Evolutionary conservation across 1,140 invertebrate genomes (phyloP).

Genomic region (Anoplolepis gracilipes): DNA sequence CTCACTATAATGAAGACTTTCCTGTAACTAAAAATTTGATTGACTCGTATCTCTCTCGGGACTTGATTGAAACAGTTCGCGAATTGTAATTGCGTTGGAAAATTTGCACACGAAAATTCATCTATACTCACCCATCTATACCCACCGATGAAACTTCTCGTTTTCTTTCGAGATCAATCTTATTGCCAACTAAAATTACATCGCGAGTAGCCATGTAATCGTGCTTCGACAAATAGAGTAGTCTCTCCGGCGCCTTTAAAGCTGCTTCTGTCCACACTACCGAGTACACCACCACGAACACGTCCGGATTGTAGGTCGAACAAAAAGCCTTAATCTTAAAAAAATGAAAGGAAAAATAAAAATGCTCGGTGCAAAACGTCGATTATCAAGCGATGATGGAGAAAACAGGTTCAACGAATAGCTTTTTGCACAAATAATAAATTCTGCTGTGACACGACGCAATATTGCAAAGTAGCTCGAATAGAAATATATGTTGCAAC

Average conservation of each 20-base stretch:
- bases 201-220: slow-evolving; percentile 88
- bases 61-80: neutral
- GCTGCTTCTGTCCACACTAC: slow-evolving; percentile 90
- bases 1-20: too few relatives aligned
- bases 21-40: neutral
- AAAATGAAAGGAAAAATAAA: neutral
- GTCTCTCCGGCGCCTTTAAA: slow-evolving; percentile 89
- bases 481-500: neutral
- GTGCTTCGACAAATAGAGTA: slow-evolving; percentile 88
- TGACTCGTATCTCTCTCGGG: neutral
- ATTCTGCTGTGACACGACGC: neutral
- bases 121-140: slow-evolving; percentile 87
- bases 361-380: neutral
- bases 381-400: neutral
- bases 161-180: slow-evolving; percentile 92
- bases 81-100: neutral
- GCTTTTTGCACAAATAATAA: neutral
- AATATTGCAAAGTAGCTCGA: neutral
- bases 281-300: slow-evolving; percentile 91
- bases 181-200: slow-evolving; percentile 94
- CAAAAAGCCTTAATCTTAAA: slow-evolving; percentile 88
- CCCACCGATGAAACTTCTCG: slow-evolving; percentile 88
- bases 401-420: neutral
- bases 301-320: slow-evolving; percentile 90
- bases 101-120: neutral